Base-by-base conservation (phyloP, 2,888 invertebrate genomes). In the Drosophila putrida region DNA sequence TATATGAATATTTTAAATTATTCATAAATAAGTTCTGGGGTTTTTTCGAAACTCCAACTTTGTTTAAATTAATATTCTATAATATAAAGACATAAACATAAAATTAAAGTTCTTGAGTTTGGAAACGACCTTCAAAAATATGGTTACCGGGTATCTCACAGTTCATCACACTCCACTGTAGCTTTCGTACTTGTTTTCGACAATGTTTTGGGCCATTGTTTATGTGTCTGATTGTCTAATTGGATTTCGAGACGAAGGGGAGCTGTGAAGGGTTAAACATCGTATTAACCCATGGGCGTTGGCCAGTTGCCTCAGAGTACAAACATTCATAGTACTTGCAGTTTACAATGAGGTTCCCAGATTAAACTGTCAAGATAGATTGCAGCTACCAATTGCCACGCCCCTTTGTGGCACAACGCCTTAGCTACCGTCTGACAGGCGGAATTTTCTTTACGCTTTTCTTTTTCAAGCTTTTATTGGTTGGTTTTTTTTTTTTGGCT, bases 351-450 rank as follows among this genome's bases (percentile, higher is more conserved):
- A 55, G 28, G 20, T 20, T 20, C 36, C 50, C 53, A 67, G 81
- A 82, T 82, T 86, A 81, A 87, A 86, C 63, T 81, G 84, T 82
- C 87, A 70, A 83, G 87, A 83, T 87, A 83, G 83, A 81, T 81
- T 75, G 60, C 54, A 61, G 28, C 44, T 27, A 11, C 8, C 44
- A 27, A 41, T 5, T 49, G 78, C 61, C 73, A 85, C 86, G 70
- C 80, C 72, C 57, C 10, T 46, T 69, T 36, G 58, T 27, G 62
- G 72, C 63, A 41, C 55, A 47, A 31, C 50, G 31, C 57, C n/a
- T 49, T 31, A 57, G 63, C 75, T 76, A 74, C 79, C 51, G 78
- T 71, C 68, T 73, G 69, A 69, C 75, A 73, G 39, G n/a, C 46
- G 64, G 11, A 58, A 61, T 61, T 77, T 53, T 66, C 77, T 75